phyloP scores from a whole-genome alignment of 2,888 invertebrate species.

The Drosophila anceps region DNA sequence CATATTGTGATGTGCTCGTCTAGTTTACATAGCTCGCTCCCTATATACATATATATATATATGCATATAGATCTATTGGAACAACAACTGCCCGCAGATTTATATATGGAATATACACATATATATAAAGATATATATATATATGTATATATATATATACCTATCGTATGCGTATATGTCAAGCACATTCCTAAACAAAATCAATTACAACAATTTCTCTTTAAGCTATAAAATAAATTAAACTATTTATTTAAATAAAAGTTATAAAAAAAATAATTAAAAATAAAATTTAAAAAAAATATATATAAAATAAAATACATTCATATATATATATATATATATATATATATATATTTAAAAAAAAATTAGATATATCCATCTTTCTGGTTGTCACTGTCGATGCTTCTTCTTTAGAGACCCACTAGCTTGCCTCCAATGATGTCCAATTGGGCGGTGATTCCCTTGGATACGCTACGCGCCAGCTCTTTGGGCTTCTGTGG shows the following conservation, averaged over 20 bases:
- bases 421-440: constrained; percentile 83
- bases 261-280: constrained; percentile 43
- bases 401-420: constrained; percentile 70
- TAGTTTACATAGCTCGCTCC: constrained; percentile 40
- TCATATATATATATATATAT: not conserved
- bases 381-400: not conserved
- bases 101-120: constrained; percentile 15
- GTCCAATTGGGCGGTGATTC: constrained; percentile 83
- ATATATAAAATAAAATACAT: no score
- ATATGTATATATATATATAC: constrained; percentile 28
- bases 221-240: constrained; percentile 77
- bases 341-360: constrained; percentile 4
- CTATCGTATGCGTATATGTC: constrained; percentile 36
- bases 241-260: constrained; percentile 77
- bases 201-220: constrained; percentile 47
- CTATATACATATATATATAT: not conserved
- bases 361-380: not conserved
- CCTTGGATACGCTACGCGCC: constrained; percentile 81
- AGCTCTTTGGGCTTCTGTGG: constrained; percentile 83
- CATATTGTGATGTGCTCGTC: constrained; percentile 76
- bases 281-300: constrained; percentile 19
- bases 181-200: constrained; percentile 71
- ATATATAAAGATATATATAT: constrained; percentile 4
- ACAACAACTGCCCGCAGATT: constrained; percentile 64
- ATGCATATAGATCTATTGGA: constrained; percentile 7